Evolutionary conservation across 1,140 invertebrate genomes (phyloP).

Genomic region (Orchesella cincta): DNA sequence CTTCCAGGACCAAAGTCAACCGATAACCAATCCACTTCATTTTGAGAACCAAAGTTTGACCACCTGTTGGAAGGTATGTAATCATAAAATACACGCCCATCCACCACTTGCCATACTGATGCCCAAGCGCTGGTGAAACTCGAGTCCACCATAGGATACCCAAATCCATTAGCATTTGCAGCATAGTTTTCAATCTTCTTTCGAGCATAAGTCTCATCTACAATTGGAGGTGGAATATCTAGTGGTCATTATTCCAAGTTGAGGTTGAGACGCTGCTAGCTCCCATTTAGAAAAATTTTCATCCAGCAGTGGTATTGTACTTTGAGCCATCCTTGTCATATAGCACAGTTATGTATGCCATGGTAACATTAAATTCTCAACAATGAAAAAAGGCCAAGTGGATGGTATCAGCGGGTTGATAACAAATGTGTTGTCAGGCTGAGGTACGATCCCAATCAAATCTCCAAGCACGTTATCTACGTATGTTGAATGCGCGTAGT

Average conservation of each 20-base stretch:
- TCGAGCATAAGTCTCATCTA: not conserved
- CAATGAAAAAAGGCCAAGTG: constrained; percentile 41
- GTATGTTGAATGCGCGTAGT: constrained; percentile 48
- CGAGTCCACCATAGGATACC: constrained; percentile 32
- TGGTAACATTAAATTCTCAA: constrained; percentile 43
- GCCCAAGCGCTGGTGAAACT: constrained; percentile 40
- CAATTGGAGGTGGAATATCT: constrained; percentile 13
- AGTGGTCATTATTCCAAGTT: constrained; percentile 24
- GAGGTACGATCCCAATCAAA: constrained; percentile 43
- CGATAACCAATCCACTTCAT: constrained; percentile 41
- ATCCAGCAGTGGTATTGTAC: constrained; percentile 38
- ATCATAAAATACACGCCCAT: constrained; percentile 46
- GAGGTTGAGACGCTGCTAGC: not conserved
- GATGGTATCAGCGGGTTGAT: constrained; percentile 37
- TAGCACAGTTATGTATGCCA: constrained; percentile 43
- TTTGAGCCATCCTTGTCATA: constrained; percentile 41
- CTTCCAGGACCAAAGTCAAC: constrained; percentile 48
- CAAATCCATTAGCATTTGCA: constrained; percentile 35
- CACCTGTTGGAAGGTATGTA: constrained; percentile 44
- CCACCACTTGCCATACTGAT: constrained; percentile 40
- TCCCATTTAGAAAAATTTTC: constrained; percentile 41
- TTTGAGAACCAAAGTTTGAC: constrained; percentile 41
- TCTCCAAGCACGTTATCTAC: constrained; percentile 44
- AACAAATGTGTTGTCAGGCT: constrained; percentile 33
- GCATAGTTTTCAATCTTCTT: constrained; percentile 46